Base-by-base conservation (phyloP, 2,888 invertebrate species). In the Cataglyphis rosenhaueri region DNA sequence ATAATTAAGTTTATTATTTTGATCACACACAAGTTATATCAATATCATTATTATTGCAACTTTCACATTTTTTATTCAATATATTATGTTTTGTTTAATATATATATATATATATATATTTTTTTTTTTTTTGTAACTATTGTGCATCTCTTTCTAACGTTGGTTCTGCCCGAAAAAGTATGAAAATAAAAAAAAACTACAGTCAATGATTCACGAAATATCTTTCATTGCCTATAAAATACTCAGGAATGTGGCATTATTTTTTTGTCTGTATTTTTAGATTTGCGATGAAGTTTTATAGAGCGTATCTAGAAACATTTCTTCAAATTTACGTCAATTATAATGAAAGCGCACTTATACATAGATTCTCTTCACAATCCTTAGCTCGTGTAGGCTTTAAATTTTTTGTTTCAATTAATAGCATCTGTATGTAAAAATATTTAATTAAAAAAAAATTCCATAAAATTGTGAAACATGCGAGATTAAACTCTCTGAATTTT, bases 1-100 rank as follows among this genome's bases (percentile, higher is more conserved):
- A 32, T 55, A 12, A 71, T 57, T 70, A 70, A 70, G 10, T 55
- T 71, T 35, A 35, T 55, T 55, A 35, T n/a, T 48, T 48, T 44
- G 8, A n/a, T 0, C 8, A 35, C 35, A 5, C 6, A 35, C n/a
- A 52, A n/a, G 5, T n/a, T 52, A 52, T n/a, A n/a, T n/a, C 5
- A 48, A 48, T 52, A n/a, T 52, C 41, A 15, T 44, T 44, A n/a
- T 52, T 52, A 52, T 52, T 52, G 52, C 8, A 52, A 52, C 8
- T 44, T 44, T 32, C 21, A 9, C 12, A 4, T 4, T 35, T 21
- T 5, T 1, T 15, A 32, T 21, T 35, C 21, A 52, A 8, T n/a
- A 52, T 9, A 4, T 70, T 52, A 8, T 52, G n/a, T n/a, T n/a
- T n/a, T n/a, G 52, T 52, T 73, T 59, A 73, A 61, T 57, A 15